These are phyloP conservation scores for Coryphaenoides rupestris DNA, from an alignment of 2,113 vertebrate species.

Conservation along the genomic window DNA sequence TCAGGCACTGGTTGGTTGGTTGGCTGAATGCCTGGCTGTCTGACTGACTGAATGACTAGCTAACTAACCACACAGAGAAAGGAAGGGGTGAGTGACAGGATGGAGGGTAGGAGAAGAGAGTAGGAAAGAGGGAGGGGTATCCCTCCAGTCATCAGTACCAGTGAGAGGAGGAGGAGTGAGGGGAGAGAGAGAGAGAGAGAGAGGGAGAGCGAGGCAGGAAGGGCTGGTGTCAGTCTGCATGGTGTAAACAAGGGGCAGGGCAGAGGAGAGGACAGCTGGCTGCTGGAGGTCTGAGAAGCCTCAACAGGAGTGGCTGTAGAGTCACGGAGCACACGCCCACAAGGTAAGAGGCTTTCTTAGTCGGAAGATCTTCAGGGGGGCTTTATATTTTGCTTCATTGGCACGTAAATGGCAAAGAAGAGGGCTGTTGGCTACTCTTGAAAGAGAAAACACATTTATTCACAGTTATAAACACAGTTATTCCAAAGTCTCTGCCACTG, in stretches of 20 bases:
- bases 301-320: slow-evolving; percentile 28
- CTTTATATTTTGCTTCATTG: not conserved
- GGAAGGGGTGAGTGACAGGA: slow-evolving; percentile 34
- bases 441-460: no score
- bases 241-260: slow-evolving; percentile 32
- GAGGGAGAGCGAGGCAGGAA: slow-evolving; percentile 44
- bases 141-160: slow-evolving; percentile 46
- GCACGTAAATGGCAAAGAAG: not conserved
- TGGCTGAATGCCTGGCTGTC: no score
- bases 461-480: no score
- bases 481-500: not conserved
- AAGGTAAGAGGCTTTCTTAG: slow-evolving; percentile 63
- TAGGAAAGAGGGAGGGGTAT: slow-evolving; percentile 12
- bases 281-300: slow-evolving; percentile 48
- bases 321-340: slow-evolving; percentile 30
- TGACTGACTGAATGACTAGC: not conserved
- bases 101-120: slow-evolving; percentile 23
- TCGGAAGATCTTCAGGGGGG: not conserved
- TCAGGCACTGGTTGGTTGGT: no score
- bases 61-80: not conserved
- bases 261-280: slow-evolving; percentile 43
- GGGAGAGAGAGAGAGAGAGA: slow-evolving; percentile 31
- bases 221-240: slow-evolving; percentile 37
- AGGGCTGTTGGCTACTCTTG: not conserved
- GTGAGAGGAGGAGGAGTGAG: slow-evolving; percentile 53